Percentiles rank a stretch among this genome's conserved stretches.
Evolutionary conservation across 2,797 vertebrate genomes (phyloP).

Genomic region (Columba guinea): DNA sequence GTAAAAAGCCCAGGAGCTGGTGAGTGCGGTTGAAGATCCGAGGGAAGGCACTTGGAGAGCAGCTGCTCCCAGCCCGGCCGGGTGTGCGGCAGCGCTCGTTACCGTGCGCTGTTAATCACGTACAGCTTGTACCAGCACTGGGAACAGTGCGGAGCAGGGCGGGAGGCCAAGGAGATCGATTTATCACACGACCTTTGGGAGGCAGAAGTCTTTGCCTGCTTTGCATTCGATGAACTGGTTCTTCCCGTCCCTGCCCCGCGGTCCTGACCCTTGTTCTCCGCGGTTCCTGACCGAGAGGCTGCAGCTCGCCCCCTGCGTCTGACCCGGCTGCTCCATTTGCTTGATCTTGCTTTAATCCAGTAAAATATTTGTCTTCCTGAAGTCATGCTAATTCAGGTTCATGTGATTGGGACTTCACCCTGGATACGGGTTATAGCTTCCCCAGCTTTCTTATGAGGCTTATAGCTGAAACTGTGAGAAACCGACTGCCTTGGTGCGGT

Average conservation of each 20-base stretch:
- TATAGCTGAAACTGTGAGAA: not conserved
- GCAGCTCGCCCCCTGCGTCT: not conserved
- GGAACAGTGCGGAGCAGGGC: accelerated
- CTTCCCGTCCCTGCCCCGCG: not conserved
- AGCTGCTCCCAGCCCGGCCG: not conserved
- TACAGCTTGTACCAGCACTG: not conserved
- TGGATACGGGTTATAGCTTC: not conserved
- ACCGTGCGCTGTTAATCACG: not conserved
- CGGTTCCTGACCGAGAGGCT: not conserved
- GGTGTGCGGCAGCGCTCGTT: not conserved
- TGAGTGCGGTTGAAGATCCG: not conserved
- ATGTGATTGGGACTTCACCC: not conserved
- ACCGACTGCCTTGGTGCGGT: not conserved
- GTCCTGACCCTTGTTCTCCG: not conserved
- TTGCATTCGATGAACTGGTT: constrained; percentile 56
- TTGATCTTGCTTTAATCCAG: not conserved
- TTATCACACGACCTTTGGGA: constrained; percentile 51
- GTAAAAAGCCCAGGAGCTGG: not conserved
- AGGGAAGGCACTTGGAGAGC: not conserved
- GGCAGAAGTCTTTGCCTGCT: constrained; percentile 5
- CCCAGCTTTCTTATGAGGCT: not conserved
- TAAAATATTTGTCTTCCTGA: not conserved
- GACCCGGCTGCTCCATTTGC: not conserved
- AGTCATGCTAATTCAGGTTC: not conserved
- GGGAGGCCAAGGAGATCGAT: constrained; percentile 19